Conservation (phyloP, 2,888 invertebrate genomes). For the Caenorhabditis japonica region DNA sequence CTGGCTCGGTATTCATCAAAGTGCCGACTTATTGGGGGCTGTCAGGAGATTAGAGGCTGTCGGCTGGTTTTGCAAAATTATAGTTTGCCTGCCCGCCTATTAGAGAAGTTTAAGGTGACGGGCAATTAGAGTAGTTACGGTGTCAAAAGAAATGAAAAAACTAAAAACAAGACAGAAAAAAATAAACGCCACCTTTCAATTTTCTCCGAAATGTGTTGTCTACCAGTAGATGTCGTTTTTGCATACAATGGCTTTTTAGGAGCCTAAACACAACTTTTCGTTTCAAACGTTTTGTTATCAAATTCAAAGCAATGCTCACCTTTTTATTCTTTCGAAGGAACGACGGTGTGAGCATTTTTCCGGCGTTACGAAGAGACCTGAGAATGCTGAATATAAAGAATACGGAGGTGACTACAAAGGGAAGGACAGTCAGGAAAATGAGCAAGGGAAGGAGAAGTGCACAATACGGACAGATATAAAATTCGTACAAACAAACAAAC, state of each 20-base stretch:
- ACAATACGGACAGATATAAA: neutral
- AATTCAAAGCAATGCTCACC: constrained; percentile 11
- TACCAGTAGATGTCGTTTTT: constrained; percentile 42
- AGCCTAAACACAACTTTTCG: no score
- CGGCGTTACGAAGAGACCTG: constrained; percentile 58
- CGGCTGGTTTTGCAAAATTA: no score
- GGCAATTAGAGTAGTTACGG: no score
- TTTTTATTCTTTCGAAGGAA: constrained; percentile 54
- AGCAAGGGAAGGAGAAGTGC: constrained; percentile 11
- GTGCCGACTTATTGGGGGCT: no score
- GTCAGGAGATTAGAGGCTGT: no score
- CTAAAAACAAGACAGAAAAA: no score
- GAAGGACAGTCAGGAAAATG: constrained; percentile 16
- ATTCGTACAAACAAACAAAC: neutral
- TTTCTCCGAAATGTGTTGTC: constrained; percentile 45
- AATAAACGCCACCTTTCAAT: constrained; percentile 42
- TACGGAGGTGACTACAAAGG: constrained; percentile 36
- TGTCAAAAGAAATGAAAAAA: no score
- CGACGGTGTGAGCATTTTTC: constrained; percentile 58
- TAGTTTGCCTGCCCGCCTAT: no score
- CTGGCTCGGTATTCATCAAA: no score
- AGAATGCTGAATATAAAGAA: constrained; percentile 58
- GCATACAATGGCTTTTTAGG: constrained; percentile 42
- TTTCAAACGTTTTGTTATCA: neutral
- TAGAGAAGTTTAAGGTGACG: no score